Evolutionary conservation across 2,113 vertebrate genomes (phyloP).

Genomic region (Condylura cristata): DNA sequence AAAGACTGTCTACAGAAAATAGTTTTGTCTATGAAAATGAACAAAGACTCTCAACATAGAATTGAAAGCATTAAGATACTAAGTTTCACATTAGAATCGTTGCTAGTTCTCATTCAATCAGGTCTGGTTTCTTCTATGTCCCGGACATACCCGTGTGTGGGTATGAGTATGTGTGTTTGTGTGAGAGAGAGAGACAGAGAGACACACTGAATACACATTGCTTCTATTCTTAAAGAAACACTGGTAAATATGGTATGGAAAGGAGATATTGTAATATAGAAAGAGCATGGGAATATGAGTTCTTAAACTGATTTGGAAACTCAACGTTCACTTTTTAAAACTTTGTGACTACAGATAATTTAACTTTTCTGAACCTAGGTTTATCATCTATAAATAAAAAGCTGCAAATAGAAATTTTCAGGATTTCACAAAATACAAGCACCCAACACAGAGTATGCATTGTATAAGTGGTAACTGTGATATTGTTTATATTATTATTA

Average conservation of each 20-base stretch:
- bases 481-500: not conserved
- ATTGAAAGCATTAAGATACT: not conserved
- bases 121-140: not conserved
- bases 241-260: not conserved
- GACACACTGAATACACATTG: not conserved
- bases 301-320: not conserved
- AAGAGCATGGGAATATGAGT: not conserved
- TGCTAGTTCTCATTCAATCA: not conserved
- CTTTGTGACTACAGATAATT: not conserved
- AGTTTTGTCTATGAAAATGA: not conserved
- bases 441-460: not conserved
- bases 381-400: not conserved
- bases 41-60: not conserved
- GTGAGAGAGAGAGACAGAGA: no score
- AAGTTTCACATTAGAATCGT: not conserved
- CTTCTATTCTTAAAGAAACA: not conserved
- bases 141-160: not conserved
- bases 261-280: not conserved
- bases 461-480: not conserved
- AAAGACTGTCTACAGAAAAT: not conserved
- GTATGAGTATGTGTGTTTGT: not conserved
- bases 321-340: not conserved
- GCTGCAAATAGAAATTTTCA: not conserved
- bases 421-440: not conserved
- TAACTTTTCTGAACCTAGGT: not conserved